Percentiles rank a stretch among this genome's conserved stretches.
Evolutionary conservation across 2,113 vertebrate species (phyloP).

Genomic region (Calyptomena viridis): DNA sequence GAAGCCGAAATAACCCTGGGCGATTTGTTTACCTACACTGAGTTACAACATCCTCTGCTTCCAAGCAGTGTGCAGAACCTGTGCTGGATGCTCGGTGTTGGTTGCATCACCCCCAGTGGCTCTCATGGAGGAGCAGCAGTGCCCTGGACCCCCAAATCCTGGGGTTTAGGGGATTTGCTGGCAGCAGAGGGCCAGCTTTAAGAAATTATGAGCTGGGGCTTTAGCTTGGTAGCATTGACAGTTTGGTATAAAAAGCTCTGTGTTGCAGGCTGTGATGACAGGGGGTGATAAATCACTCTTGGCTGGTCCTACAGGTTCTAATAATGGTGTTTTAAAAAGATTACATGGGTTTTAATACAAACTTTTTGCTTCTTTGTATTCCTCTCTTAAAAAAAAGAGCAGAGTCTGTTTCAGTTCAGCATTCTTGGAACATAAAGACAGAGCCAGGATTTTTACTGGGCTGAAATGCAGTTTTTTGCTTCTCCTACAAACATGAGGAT

Average conservation of each 20-base stretch:
- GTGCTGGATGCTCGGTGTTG: background rate
- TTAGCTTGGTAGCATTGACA: constrained; percentile 27
- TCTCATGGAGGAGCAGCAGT: background rate
- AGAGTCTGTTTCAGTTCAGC: constrained; percentile 26
- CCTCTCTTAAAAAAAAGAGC: background rate
- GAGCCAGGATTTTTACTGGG: constrained; percentile 2
- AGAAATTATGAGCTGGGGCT: background rate
- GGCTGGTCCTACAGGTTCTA: constrained; percentile 41
- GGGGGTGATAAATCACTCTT: constrained; percentile 45
- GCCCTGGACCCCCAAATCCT: background rate
- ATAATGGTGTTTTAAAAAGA: constrained; percentile 54
- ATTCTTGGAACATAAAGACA: background rate
- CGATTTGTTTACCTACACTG: background rate
- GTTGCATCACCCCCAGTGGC: accelerated
- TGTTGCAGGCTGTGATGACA: constrained; percentile 29
- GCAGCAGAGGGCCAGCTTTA: background rate
- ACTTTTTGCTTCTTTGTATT: constrained; percentile 40
- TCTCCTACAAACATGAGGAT: background rate
- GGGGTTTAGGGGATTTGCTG: background rate
- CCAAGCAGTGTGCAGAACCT: background rate
- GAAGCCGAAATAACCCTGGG: background rate
- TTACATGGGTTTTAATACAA: constrained; percentile 48
- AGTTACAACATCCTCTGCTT: background rate
- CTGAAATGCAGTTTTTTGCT: background rate
- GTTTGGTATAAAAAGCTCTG: constrained; percentile 42